Percentiles rank a stretch among this genome's conserved stretches.
phyloP scores from a whole-genome alignment of 2,113 vertebrate genomes.

The Oryzias curvinotus region DNA sequence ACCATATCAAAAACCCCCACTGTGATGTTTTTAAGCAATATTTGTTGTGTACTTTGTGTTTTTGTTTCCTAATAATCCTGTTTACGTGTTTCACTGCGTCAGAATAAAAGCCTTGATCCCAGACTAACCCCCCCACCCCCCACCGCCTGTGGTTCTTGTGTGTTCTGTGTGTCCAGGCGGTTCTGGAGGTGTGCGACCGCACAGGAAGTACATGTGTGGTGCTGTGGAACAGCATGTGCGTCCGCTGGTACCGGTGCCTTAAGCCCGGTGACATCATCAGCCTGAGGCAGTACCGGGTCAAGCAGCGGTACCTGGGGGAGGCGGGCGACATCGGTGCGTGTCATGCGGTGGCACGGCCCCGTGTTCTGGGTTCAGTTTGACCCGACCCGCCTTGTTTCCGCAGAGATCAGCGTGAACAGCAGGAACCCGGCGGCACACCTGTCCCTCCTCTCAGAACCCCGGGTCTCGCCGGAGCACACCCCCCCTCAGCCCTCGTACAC shows the following conservation, averaged over 20 bases:
- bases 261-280: constrained; percentile 71
- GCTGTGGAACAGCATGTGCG: constrained; percentile 78
- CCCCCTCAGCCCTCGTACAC: constrained; percentile 51
- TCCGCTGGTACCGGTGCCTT: constrained; percentile 72
- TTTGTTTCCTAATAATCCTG: no score
- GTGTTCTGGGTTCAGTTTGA: neutral
- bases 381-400: neutral
- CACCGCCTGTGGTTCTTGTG: neutral
- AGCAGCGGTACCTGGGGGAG: constrained; percentile 56
- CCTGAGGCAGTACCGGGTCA: constrained; percentile 70
- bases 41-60: no score
- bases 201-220: constrained; percentile 70
- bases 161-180: constrained; percentile 43
- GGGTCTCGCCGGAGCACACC: constrained; percentile 26
- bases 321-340: constrained; percentile 62
- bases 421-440: constrained; percentile 72
- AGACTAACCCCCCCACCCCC: no score
- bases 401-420: constrained; percentile 82
- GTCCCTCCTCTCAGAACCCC: constrained; percentile 56
- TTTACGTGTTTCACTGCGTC: no score
- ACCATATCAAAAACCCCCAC: no score
- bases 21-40: no score
- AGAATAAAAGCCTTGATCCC: no score
- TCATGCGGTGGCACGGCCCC: neutral
- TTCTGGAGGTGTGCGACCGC: constrained; percentile 70